Evolutionary conservation across 2,797 vertebrate genomes (phyloP), one percentile per base, ranked within the genome.

Genomic region (Labroides dimidiatus): DNA sequence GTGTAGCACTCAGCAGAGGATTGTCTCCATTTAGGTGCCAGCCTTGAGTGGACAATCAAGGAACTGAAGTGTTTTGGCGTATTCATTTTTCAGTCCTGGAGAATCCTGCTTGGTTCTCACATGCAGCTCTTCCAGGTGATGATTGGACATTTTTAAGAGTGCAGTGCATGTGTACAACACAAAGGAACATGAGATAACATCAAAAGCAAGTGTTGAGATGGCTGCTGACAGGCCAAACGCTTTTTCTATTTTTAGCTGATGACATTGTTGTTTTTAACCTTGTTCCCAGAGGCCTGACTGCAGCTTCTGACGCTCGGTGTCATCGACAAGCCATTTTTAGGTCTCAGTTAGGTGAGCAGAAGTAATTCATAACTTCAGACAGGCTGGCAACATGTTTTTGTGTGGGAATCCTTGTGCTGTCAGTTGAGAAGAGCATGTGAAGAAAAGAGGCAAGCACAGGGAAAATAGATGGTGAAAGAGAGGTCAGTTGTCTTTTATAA

Each of bases 281-380:
- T 19, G 59, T 44, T 69, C 72, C 68, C 48, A 1, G 42, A 51
- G 36, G 78, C 63, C 48, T 19, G 9, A 43, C 64, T 41, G 51
- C 75, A 59, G 65, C 55, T 36, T 63, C 67, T 67, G 58, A 52
- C 9, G 6, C 69, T 9, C 24, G 50, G 49, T 64, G 30, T 71
- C 30, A 30, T 79, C 54, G 50, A 64, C 24, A 44, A 55, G 56
- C 42, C 44, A 17, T 49, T 77, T 77, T 30, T 76, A 17, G 69
- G 56, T 72, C 63, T 59, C 6, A 39, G 71, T 43, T 69, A 75
- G 44, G 53, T 45, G 71, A 80, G 62, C 57, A 66, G 60, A 70
- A 60, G 55, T 78, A 65, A 77, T 69, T 76, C 24, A 64, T 60
- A 43, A 53, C 57, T 71, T 72, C 80, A 75, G 44, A 50, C 37